A percentile compares a stretch with the other conserved stretches of the same genome.
These are phyloP conservation scores for Chymomyza procnemis DNA, from an alignment of 2,888 invertebrate species.

Conservation along the genomic window DNA sequence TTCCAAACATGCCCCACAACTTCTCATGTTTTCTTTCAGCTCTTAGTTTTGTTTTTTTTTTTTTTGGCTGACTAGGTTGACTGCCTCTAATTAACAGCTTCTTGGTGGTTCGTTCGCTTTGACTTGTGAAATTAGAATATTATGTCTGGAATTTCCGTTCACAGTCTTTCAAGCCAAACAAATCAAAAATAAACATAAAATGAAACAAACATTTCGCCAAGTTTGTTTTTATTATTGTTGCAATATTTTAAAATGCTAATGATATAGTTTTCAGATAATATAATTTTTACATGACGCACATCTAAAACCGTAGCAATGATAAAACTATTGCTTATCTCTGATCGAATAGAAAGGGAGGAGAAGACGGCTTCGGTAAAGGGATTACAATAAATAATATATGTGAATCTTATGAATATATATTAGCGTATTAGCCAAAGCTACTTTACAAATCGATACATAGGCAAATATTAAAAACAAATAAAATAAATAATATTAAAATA, in stretches of 20 bases:
- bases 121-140: conserved; percentile 67
- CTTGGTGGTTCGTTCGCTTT: conserved; percentile 36
- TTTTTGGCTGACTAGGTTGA: conserved; percentile 15
- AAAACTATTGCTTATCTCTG: background rate
- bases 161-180: conserved; percentile 9
- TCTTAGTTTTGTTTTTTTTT: too few relatives aligned
- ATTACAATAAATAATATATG: background rate
- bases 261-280: background rate
- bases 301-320: background rate
- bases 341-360: background rate
- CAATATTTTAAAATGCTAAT: background rate
- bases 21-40: conserved; percentile 9
- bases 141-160: conserved; percentile 69
- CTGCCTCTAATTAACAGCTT: conserved; percentile 65
- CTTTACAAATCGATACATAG: background rate
- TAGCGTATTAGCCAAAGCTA: background rate
- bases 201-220: conserved; percentile 29
- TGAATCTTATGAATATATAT: background rate
- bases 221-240: background rate
- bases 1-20: conserved; percentile 23
- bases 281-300: background rate
- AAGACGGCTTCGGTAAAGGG: background rate
- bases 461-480: background rate
- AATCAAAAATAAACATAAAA: conserved; percentile 11
- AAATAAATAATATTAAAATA: background rate